Percentiles rank a stretch among this genome's conserved stretches.
Conservation (phyloP, 2,888 invertebrate genomes). For the Harmothoe impar region DNA sequence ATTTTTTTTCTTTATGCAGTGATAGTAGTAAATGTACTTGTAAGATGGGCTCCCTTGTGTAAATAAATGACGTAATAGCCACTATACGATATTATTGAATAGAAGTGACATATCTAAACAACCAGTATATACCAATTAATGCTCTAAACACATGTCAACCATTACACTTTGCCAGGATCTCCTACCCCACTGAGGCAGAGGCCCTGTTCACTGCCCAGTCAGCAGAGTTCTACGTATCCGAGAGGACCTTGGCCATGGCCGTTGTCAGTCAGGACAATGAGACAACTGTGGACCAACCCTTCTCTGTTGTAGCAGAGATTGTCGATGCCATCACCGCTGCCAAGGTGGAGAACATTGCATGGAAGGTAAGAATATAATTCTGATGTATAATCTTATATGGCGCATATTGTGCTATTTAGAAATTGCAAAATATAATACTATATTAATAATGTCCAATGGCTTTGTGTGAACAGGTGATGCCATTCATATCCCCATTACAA, state of each 20-base stretch:
- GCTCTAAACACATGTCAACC: no score
- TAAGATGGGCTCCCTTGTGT: no score
- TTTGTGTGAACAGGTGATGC: neutral
- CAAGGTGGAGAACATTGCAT: slow-evolving; percentile 60
- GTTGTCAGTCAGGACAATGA: slow-evolving; percentile 29
- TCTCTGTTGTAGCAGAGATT: slow-evolving; percentile 53
- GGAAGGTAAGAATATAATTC: slow-evolving; percentile 61
- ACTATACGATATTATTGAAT: no score
- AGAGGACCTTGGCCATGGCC: slow-evolving; percentile 1
- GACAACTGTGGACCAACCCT: slow-evolving; percentile 29
- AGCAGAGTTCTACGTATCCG: slow-evolving; percentile 14
- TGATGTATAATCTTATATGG: no score
- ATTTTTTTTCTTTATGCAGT: no score
- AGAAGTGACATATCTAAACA: no score
- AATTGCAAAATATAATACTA: no score
- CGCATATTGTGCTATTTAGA: no score
- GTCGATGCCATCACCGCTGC: slow-evolving; percentile 36
- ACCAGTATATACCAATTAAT: no score
- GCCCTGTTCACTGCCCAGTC: slow-evolving; percentile 22
- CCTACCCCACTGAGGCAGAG: slow-evolving; percentile 60
- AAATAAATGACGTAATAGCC: no score
- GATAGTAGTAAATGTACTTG: no score
- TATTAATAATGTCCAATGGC: no score
- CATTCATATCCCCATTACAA: neutral
- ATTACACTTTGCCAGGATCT: slow-evolving; percentile 21